Evolutionary conservation across 2,113 vertebrate genomes (phyloP).

Genomic region (Melanerpes formicivorus): DNA sequence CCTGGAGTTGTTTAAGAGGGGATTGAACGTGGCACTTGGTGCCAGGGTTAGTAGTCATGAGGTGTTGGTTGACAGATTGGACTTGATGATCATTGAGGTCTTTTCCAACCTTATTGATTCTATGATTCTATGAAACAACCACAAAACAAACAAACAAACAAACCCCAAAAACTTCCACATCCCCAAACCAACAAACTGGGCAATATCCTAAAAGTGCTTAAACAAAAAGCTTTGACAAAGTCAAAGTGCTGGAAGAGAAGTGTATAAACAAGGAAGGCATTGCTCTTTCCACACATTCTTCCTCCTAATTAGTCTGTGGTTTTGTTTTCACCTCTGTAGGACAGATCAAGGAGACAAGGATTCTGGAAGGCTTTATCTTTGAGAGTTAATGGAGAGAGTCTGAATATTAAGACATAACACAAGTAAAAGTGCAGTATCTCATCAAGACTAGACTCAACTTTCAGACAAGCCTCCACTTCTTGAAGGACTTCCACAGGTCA

Average conservation of each 20-base stretch:
- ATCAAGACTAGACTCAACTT: not conserved
- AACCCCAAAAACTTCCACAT: not conserved
- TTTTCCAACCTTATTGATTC: no score
- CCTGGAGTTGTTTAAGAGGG: no score
- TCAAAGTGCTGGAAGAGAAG: not conserved
- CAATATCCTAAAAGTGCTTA: not conserved
- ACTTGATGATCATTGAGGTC: no score
- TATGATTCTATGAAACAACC: no score
- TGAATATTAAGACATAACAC: not conserved
- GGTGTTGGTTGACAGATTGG: no score
- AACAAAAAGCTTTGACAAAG: not conserved
- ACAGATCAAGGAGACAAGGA: not conserved
- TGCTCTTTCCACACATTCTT: not conserved
- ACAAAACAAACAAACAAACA: not conserved
- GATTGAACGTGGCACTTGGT: no score
- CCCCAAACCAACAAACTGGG: not conserved
- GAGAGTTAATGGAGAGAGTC: not conserved
- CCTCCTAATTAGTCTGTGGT: not conserved
- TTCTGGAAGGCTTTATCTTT: not conserved
- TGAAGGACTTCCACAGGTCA: not conserved
- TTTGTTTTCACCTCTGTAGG: not conserved
- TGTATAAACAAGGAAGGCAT: not conserved
- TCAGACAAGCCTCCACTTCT: not conserved
- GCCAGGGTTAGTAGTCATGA: no score
- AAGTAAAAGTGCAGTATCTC: not conserved